Evolutionary conservation across 2,797 vertebrate species (phyloP).

Genomic region (Darevskia mixta): DNA sequence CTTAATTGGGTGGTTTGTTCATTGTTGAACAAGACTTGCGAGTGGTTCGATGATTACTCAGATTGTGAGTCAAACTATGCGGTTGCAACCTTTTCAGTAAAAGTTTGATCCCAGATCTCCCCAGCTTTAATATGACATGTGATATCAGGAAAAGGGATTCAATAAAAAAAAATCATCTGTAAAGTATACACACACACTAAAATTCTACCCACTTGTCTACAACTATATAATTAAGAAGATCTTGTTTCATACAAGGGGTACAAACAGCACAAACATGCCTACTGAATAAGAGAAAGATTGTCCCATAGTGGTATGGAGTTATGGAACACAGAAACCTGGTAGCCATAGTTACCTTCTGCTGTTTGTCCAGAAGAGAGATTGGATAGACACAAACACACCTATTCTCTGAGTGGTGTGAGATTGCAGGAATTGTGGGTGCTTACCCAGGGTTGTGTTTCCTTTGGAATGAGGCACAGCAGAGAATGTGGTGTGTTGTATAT

Average conservation of each 20-base stretch:
- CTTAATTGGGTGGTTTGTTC: background rate
- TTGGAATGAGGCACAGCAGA: too few relatives aligned
- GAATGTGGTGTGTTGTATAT: too few relatives aligned
- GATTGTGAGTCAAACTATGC: background rate
- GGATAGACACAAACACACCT: too few relatives aligned
- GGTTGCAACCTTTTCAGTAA: background rate
- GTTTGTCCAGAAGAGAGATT: background rate
- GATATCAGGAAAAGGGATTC: slow-evolving; percentile 20
- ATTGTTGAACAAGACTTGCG: background rate
- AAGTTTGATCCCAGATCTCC: background rate
- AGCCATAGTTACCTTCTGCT: background rate
- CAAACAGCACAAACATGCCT: background rate
- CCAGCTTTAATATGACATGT: background rate
- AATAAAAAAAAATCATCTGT: background rate
- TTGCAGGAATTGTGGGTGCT: too few relatives aligned
- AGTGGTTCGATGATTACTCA: background rate
- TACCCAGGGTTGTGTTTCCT: too few relatives aligned
- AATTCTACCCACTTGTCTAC: background rate
- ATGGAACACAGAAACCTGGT: background rate
- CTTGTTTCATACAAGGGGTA: background rate
- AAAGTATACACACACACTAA: background rate
- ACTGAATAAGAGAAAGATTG: background rate
- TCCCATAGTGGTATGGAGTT: background rate
- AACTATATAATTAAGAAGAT: slow-evolving; percentile 4
- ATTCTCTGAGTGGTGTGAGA: too few relatives aligned